Percentiles rank a stretch among this genome's conserved stretches.
These are phyloP conservation scores for Drosophila hydei DNA, from an alignment of 1,140 invertebrate genomes.

Conservation along the genomic window DNA sequence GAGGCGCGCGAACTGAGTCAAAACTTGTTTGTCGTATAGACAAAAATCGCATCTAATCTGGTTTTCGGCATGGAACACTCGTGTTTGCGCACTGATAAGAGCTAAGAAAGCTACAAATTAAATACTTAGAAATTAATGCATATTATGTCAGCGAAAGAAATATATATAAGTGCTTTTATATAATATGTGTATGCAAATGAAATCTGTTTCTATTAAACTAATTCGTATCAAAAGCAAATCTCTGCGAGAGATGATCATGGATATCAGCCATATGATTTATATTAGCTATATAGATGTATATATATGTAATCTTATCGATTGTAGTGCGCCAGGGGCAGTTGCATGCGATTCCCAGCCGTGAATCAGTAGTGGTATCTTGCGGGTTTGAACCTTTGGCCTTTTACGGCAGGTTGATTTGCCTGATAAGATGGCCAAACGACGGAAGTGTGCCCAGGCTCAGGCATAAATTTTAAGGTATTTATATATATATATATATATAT, in stretches of 20 bases:
- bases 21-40: slow-evolving; percentile 2
- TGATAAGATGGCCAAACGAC: slow-evolving; percentile 21
- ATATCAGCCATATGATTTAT: neutral
- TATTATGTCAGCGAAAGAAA: slow-evolving; percentile 44
- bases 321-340: neutral
- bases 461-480: slow-evolving; percentile 27
- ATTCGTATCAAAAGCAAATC: neutral
- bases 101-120: slow-evolving; percentile 4
- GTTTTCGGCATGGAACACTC: slow-evolving; percentile 12
- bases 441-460: slow-evolving; percentile 35
- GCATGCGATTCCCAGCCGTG: slow-evolving; percentile 21
- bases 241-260: slow-evolving; percentile 9
- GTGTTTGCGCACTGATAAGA: slow-evolving; percentile 17
- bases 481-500: slow-evolving; percentile 1
- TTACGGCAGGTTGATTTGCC: slow-evolving; percentile 12
- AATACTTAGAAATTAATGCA: slow-evolving; percentile 28
- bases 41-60: slow-evolving; percentile 29
- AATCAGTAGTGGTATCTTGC: neutral
- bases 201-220: neutral
- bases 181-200: neutral
- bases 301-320: slow-evolving; percentile 25
- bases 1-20: slow-evolving; percentile 1
- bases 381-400: slow-evolving; percentile 33
- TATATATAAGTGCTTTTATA: no score
- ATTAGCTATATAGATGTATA: neutral